Percentiles rank a stretch among this genome's conserved stretches.
phyloP scores from a whole-genome alignment of 2,797 vertebrate species.

The Eospalax fontanierii region DNA sequence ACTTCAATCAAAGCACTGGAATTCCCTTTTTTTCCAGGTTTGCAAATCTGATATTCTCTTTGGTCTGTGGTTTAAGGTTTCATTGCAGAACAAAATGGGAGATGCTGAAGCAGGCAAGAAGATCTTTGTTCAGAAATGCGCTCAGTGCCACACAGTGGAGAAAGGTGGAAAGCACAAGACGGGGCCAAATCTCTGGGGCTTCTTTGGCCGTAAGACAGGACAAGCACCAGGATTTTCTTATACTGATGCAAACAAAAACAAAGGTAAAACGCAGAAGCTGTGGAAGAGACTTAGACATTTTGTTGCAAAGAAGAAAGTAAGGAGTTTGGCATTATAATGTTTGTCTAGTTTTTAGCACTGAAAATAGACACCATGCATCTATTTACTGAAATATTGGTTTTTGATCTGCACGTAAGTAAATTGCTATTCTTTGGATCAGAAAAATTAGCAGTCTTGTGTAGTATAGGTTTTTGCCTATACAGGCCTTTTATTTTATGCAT shows the following conservation, averaged over 20 bases:
- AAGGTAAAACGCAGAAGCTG: conserved; percentile 88
- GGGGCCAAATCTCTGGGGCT: conserved; percentile 92
- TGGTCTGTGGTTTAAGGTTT: conserved; percentile 53
- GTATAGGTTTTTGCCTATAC: conserved; percentile 14
- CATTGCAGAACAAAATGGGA: conserved; percentile 88
- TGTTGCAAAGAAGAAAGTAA: background rate
- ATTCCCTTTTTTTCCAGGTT: background rate
- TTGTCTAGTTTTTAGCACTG: conserved; percentile 15
- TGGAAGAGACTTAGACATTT: background rate
- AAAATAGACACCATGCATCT: background rate
- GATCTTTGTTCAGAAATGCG: conserved; percentile 93
- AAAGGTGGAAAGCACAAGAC: conserved; percentile 92
- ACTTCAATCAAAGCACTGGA: conserved; percentile 4
- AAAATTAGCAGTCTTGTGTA: conserved; percentile 13
- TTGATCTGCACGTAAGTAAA: conserved; percentile 16
- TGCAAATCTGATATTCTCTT: conserved; percentile 62
- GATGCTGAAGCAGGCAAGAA: conserved; percentile 92
- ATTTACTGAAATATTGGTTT: conserved; percentile 49
- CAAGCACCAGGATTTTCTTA: conserved; percentile 92
- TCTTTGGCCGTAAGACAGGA: conserved; percentile 92
- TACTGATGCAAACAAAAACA: conserved; percentile 94
- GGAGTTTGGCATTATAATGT: background rate
- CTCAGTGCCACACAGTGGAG: conserved; percentile 93
- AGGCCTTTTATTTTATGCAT: conserved; percentile 60
- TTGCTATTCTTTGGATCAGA: conserved; percentile 7